Evolutionary conservation across 1,140 invertebrate species (phyloP).

Genomic region (Drosophila nigrodunni): DNA sequence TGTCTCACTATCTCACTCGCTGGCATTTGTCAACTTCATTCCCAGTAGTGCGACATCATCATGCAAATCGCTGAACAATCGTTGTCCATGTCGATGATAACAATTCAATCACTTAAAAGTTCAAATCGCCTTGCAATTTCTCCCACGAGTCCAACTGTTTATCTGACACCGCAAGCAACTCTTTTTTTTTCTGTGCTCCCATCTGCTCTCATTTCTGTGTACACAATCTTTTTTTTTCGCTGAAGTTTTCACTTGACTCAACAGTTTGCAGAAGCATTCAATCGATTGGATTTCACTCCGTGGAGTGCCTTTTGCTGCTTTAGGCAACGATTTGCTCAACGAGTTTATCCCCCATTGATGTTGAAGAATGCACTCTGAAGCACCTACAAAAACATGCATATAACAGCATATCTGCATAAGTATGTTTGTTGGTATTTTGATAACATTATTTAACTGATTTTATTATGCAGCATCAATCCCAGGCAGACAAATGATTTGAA

Average conservation of each 20-base stretch:
- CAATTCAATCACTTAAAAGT: constrained; percentile 80
- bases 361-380: constrained; percentile 1
- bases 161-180: constrained; percentile 14
- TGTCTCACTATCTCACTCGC: constrained; percentile 10
- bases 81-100: constrained; percentile 62
- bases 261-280: constrained; percentile 53
- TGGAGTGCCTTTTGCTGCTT: constrained; percentile 20
- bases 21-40: neutral
- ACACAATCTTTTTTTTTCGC: constrained; percentile 18
- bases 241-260: constrained; percentile 54
- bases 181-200: constrained; percentile 31
- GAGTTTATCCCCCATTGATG: constrained; percentile 8
- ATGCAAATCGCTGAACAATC: constrained; percentile 68
- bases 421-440: neutral
- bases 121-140: constrained; percentile 66
- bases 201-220: constrained; percentile 53
- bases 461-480: neutral
- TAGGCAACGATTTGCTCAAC: constrained; percentile 15
- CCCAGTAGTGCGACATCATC: constrained; percentile 10
- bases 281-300: constrained; percentile 42
- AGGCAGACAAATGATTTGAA: neutral
- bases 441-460: constrained; percentile 9
- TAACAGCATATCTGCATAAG: neutral
- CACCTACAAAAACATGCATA: constrained; percentile 2
- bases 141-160: constrained; percentile 42